Conservation (phyloP, 2,797 vertebrate species). For the Nasua narica region DNA sequence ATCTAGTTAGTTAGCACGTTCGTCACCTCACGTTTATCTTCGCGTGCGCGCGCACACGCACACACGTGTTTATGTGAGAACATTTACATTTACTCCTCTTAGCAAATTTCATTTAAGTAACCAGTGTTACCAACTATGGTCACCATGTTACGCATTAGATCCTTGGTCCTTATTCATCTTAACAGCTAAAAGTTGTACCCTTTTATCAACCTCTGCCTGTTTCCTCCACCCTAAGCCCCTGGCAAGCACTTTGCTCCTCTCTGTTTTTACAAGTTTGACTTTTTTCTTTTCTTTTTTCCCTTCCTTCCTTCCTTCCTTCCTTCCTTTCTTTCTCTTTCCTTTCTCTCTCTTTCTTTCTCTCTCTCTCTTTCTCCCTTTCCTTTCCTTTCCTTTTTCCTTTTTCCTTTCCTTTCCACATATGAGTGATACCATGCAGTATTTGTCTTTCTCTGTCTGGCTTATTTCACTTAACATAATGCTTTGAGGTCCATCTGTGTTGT, state of each 20-base stretch:
- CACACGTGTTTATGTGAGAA: not conserved
- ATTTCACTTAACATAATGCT: not conserved
- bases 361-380: not conserved
- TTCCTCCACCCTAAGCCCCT: not conserved
- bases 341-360: too few relatives aligned
- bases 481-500: not conserved
- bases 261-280: not conserved
- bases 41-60: too few relatives aligned
- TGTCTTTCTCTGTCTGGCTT: not conserved
- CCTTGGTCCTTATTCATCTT: not conserved
- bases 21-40: not conserved
- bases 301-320: not conserved
- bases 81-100: not conserved
- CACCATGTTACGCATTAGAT: not conserved
- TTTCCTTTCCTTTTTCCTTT: too few relatives aligned
- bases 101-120: not conserved
- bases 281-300: not conserved
- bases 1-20: not conserved
- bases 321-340: too few relatives aligned
- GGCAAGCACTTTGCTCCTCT: not conserved
- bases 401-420: not conserved
- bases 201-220: not conserved
- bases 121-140: not conserved
- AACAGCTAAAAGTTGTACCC: not conserved
- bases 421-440: not conserved